Evolutionary conservation across 2,797 vertebrate species (phyloP).

Genomic region (Leontopithecus rosalia): DNA sequence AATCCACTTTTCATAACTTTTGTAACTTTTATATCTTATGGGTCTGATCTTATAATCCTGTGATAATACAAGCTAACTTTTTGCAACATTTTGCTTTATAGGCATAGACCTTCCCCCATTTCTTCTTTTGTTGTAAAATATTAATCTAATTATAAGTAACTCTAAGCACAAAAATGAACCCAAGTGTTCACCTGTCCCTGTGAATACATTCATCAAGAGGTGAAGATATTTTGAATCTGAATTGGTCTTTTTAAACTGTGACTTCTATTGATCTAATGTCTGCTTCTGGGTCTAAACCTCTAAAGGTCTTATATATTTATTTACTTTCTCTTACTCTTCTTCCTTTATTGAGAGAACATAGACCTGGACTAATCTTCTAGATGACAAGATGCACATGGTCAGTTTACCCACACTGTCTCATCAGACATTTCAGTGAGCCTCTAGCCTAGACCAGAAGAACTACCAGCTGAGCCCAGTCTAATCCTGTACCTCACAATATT

Average conservation of each 20-base stretch:
- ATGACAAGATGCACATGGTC: not conserved
- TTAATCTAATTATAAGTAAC: not conserved
- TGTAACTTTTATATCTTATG: not conserved
- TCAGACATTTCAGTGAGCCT: not conserved
- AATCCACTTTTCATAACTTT: not conserved
- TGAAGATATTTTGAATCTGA: not conserved
- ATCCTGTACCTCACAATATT: not conserved
- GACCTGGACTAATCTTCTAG: not conserved
- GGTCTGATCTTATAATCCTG: not conserved
- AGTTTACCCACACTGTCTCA: not conserved
- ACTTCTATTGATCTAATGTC: not conserved
- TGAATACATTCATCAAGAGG: not conserved
- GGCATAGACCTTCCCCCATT: not conserved
- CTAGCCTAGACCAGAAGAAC: not conserved
- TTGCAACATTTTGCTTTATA: slow-evolving; percentile 17
- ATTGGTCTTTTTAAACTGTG: not conserved
- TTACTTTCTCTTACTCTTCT: not conserved
- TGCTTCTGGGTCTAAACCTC: not conserved
- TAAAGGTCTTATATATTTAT: not conserved
- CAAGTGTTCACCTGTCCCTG: not conserved
- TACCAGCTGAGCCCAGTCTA: not conserved
- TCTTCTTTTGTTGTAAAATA: not conserved
- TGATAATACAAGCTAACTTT: not conserved
- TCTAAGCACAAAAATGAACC: not conserved
- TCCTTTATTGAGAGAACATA: not conserved